These are phyloP conservation scores for Crypturellus tataupa DNA, from an alignment of 2,797 vertebrate genomes.

Conservation along the genomic window DNA sequence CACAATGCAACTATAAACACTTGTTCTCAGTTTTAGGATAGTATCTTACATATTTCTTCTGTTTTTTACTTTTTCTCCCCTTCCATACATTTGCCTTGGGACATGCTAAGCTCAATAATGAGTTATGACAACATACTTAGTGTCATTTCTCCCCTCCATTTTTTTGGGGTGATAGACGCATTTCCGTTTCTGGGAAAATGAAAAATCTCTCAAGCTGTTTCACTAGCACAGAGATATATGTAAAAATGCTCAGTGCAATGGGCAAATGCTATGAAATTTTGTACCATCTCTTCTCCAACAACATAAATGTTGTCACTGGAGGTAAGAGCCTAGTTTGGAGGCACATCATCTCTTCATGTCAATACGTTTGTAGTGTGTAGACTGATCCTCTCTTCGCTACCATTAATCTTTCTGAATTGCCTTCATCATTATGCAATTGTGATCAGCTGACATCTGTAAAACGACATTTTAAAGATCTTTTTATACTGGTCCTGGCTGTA, in stretches of 20 bases:
- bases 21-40: not conserved
- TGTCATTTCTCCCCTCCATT: not conserved
- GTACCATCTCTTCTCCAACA: not conserved
- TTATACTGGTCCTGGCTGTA: not conserved
- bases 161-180: not conserved
- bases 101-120: not conserved
- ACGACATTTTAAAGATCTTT: not conserved
- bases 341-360: not conserved
- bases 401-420: not conserved
- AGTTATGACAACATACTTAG: not conserved
- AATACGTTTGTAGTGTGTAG: not conserved
- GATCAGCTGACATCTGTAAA: not conserved
- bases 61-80: not conserved
- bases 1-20: not conserved
- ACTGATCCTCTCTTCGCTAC: not conserved
- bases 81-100: not conserved
- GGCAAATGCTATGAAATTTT: not conserved
- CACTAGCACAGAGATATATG: not conserved
- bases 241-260: not conserved
- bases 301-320: not conserved
- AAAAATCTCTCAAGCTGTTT: not conserved
- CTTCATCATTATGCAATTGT: not conserved
- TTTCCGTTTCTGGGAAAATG: not conserved
- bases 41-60: fast-evolving
- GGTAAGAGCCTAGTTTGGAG: not conserved